Evolutionary conservation across 2,113 vertebrate genomes (phyloP).

Genomic region (Octodon degus): DNA sequence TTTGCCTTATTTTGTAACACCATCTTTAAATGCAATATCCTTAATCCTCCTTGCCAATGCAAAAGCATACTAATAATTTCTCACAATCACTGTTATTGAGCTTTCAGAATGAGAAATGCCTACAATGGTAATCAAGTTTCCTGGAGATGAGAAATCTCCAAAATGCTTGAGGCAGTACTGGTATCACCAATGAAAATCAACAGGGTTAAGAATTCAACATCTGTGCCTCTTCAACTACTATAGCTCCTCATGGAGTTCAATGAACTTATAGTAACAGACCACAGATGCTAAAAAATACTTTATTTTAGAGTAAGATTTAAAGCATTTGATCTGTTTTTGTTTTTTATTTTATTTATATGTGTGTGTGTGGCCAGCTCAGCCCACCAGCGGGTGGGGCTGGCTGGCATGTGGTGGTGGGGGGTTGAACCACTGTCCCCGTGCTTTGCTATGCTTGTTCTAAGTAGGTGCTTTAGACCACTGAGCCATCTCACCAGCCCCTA

Average conservation of each 20-base stretch:
- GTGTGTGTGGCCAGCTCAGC: too few species aligned
- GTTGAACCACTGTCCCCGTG: too few species aligned
- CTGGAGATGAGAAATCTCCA: neutral
- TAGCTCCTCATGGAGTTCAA: neutral
- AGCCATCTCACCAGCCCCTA: too few species aligned
- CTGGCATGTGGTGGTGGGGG: too few species aligned
- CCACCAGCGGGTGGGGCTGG: too few species aligned
- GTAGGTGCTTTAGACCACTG: too few species aligned
- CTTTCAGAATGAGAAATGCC: slow-evolving; percentile 7
- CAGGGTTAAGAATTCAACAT: neutral
- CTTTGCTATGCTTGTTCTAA: too few species aligned
- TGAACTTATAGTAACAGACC: slow-evolving; percentile 19
- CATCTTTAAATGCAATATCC: neutral
- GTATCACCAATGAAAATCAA: neutral
- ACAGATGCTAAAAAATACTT: neutral
- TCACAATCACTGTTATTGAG: neutral
- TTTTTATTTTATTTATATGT: too few species aligned
- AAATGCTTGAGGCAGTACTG: slow-evolving; percentile 28
- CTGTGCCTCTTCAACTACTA: neutral
- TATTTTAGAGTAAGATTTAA: neutral
- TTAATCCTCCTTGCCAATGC: neutral
- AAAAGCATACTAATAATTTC: slow-evolving; percentile 25
- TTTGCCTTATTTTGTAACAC: slow-evolving; percentile 25
- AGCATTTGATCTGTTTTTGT: too few species aligned
- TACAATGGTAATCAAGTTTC: slow-evolving; percentile 36